These are phyloP conservation scores for Metridium senile DNA, from an alignment of 92 coral and sea anemone genomes.

Conservation along the genomic window DNA sequence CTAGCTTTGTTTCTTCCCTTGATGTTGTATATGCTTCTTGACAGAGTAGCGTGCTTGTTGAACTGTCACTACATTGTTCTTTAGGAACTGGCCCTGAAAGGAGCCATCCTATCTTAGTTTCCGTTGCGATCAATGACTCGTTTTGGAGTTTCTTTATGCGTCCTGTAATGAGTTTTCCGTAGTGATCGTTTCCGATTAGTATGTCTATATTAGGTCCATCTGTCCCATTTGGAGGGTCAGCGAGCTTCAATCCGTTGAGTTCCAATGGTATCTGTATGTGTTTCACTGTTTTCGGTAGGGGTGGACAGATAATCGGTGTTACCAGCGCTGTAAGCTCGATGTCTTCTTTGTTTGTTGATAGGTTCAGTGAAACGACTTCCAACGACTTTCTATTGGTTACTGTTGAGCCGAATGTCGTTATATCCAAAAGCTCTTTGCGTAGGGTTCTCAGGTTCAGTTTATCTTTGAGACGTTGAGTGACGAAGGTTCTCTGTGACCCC, in stretches of 20 bases:
- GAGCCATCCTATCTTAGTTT: constrained; percentile 57
- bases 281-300: constrained; percentile 19
- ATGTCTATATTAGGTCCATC: constrained; percentile 31
- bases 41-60: constrained; percentile 13
- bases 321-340: constrained; percentile 40
- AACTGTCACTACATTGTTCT: background rate
- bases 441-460: constrained; percentile 34
- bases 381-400: constrained; percentile 16
- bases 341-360: constrained; percentile 29
- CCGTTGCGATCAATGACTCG: constrained; percentile 20
- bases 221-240: constrained; percentile 22
- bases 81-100: constrained; percentile 48
- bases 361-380: constrained; percentile 27
- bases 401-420: constrained; percentile 36
- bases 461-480: constrained; percentile 31
- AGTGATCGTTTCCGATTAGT: constrained; percentile 47
- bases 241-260: constrained; percentile 26
- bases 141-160: constrained; percentile 22
- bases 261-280: constrained; percentile 27
- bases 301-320: constrained; percentile 34
- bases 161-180: constrained; percentile 32
- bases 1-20: constrained; percentile 1
- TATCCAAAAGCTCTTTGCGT: constrained; percentile 37
- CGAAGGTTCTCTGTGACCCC: constrained; percentile 51
- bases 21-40: constrained; percentile 16